Conservation (phyloP, 1,140 invertebrate genomes). For the Panagrolaimus sp. region DNA sequence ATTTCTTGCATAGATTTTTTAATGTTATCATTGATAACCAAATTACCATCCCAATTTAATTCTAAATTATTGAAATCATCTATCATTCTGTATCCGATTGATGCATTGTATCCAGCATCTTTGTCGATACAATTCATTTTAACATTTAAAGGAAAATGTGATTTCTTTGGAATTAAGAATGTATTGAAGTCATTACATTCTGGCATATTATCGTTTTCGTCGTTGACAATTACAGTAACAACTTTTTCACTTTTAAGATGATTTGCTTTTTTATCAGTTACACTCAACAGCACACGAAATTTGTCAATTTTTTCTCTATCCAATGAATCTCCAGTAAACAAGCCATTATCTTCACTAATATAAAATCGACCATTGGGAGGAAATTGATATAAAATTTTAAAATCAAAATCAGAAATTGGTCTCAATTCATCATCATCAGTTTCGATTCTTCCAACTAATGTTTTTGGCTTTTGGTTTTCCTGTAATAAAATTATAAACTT, state of each 20-base stretch:
- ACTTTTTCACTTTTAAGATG: neutral
- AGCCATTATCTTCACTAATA: neutral
- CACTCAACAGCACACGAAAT: neutral
- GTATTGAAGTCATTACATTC: neutral
- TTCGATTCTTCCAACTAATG: neutral
- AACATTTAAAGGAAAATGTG: neutral
- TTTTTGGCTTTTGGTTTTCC: neutral
- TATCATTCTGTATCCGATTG: neutral
- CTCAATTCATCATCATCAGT: neutral
- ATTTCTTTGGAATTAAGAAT: neutral
- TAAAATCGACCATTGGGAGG: neutral
- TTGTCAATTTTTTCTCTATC: neutral
- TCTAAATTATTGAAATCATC: neutral
- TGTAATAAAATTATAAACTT: neutral
- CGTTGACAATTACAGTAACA: neutral
- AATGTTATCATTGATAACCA: neutral
- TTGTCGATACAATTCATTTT: neutral
- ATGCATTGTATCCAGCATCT: neutral
- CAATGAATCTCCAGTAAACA: neutral
- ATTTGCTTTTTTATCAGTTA: neutral
- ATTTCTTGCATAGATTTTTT: neutral
- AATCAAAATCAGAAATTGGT: neutral
- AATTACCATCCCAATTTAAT: neutral
- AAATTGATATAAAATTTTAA: neutral
- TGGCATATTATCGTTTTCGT: slow-evolving; percentile 6